These are phyloP conservation scores for Tenebrio molitor DNA, from an alignment of 1,140 invertebrate species.

Conservation along the genomic window DNA sequence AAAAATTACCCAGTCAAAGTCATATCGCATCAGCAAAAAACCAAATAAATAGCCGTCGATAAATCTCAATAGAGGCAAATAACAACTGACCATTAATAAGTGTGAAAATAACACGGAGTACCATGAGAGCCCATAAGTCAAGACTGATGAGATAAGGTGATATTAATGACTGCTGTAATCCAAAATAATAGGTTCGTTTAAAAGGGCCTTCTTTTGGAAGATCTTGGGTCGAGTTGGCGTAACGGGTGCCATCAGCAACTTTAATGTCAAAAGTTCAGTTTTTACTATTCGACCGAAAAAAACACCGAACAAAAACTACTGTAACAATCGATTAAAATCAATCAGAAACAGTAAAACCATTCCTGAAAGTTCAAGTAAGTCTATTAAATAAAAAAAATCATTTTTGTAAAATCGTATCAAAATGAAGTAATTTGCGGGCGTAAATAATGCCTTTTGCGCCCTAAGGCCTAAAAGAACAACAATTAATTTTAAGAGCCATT, in stretches of 20 bases:
- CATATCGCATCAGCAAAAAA: not conserved
- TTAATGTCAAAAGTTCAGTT: too few species aligned
- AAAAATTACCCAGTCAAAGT: not conserved
- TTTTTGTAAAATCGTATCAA: too few species aligned
- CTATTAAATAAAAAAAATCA: too few species aligned
- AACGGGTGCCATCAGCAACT: too few species aligned
- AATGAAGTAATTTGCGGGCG: too few species aligned
- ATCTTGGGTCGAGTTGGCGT: too few species aligned
- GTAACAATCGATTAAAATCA: too few species aligned
- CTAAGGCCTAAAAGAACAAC: too few species aligned
- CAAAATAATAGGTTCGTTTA: conserved; percentile 22
- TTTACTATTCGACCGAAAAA: too few species aligned
- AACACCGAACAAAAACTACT: not conserved
- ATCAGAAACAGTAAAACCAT: not conserved
- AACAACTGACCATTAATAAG: conserved; percentile 15
- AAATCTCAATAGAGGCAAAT: conserved; percentile 3
- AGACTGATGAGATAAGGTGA: conserved; percentile 1
- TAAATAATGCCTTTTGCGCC: too few species aligned
- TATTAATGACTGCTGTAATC: conserved; percentile 29
- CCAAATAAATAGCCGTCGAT: not conserved
- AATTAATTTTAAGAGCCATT: too few species aligned
- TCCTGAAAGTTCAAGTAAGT: too few species aligned
- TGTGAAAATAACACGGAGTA: conserved; percentile 12
- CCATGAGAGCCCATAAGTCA: conserved; percentile 1
- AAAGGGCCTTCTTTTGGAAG: conserved; percentile 4